Conservation (phyloP, 2,113 vertebrate species). For the Perca schrenkii region DNA sequence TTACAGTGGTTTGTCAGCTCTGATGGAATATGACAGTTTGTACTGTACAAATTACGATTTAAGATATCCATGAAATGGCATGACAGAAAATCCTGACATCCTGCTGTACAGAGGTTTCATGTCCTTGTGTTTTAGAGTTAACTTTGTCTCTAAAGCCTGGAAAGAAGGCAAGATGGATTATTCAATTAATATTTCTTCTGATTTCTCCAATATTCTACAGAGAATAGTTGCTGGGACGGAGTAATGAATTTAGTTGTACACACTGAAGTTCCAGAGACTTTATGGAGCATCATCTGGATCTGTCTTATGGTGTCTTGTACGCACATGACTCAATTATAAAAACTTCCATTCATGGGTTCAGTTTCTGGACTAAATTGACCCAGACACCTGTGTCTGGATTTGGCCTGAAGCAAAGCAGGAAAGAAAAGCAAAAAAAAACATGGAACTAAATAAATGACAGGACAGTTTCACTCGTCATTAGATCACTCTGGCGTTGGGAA, state of each 20-base stretch:
- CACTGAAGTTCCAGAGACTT: no score
- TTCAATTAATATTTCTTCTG: neutral
- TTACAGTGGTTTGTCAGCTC: neutral
- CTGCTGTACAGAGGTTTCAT: no score
- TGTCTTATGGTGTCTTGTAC: neutral
- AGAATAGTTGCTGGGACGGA: no score
- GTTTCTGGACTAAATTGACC: neutral
- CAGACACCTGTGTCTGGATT: neutral
- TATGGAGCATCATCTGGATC: no score
- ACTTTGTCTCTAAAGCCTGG: neutral
- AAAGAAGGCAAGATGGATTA: neutral
- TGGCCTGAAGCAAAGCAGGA: constrained; percentile 8
- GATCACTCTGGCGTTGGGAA: neutral
- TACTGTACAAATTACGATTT: no score
- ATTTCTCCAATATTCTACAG: neutral
- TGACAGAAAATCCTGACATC: no score
- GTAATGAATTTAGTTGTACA: no score
- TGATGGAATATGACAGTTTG: neutral
- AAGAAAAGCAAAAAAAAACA: neutral
- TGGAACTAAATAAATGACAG: constrained; percentile 10
- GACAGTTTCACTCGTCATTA: constrained; percentile 25
- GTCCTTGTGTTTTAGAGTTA: neutral
- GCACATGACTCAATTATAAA: neutral
- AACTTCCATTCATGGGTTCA: neutral
- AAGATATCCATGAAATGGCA: no score